These are phyloP conservation scores for Rhynchophorus ferrugineus DNA, from an alignment of 1,140 invertebrate genomes.

Conservation along the genomic window DNA sequence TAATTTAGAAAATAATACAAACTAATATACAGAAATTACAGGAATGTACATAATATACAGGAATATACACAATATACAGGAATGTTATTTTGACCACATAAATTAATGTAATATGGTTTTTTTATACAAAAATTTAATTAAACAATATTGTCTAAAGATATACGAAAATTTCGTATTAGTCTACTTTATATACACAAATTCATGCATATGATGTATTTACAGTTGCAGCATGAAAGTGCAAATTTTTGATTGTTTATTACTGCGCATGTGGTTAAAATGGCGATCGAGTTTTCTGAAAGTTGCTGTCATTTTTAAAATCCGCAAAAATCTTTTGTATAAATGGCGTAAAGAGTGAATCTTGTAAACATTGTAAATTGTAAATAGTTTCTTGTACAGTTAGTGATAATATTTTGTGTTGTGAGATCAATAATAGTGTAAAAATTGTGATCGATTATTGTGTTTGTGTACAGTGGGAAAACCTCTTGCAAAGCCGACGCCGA, in stretches of 20 bases:
- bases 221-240: no score
- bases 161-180: no score
- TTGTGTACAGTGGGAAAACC: conserved; percentile 36
- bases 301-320: conserved; percentile 41
- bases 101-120: no score
- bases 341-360: conserved; percentile 38
- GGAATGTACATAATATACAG: no score
- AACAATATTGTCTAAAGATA: no score
- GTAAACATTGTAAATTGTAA: conserved; percentile 41
- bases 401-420: conserved; percentile 43
- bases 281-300: conserved; percentile 35
- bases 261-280: conserved; percentile 37
- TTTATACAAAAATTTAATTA: no score
- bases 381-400: conserved; percentile 44
- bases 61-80: no score
- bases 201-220: no score
- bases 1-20: neutral
- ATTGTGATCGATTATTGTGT: conserved; percentile 37
- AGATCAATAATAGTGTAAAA: conserved; percentile 35
- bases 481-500: conserved; percentile 39
- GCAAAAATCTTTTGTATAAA: conserved; percentile 39
- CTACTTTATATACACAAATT: no score
- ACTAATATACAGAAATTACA: no score
- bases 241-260: no score
- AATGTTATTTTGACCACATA: no score